phyloP scores from a whole-genome alignment of 2,888 invertebrate species.

The Horisme vitalbata region DNA sequence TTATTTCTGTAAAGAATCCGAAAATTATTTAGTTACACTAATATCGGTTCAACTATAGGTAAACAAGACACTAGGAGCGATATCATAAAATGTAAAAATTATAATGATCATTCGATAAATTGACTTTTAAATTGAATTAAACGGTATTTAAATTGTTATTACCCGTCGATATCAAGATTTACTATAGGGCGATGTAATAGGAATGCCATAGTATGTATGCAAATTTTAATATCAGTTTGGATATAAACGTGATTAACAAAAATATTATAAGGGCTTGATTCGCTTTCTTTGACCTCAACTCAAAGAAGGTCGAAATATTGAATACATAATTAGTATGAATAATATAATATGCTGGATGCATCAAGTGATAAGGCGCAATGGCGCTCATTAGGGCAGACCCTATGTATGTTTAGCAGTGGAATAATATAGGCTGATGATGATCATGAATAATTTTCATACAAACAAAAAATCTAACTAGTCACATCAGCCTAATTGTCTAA shows the following conservation, averaged over 20 bases:
- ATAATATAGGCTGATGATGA: too few species aligned
- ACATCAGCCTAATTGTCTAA: too few species aligned
- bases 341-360: too few species aligned
- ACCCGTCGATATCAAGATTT: constrained; percentile 39
- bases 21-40: too few species aligned
- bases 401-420: too few species aligned
- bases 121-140: too few species aligned
- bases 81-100: not conserved
- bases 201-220: constrained; percentile 45
- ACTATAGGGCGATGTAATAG: constrained; percentile 40
- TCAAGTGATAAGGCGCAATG: too few species aligned
- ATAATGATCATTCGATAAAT: constrained; percentile 30
- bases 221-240: constrained; percentile 56
- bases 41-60: too few species aligned
- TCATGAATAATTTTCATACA: too few species aligned
- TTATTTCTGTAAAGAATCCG: too few species aligned
- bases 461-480: too few species aligned
- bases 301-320: constrained; percentile 20
- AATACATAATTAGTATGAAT: not conserved
- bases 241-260: constrained; percentile 56
- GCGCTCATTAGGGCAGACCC: too few species aligned
- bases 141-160: constrained; percentile 35
- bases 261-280: constrained; percentile 44
- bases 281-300: constrained; percentile 55
- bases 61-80: not conserved